Base-by-base conservation (phyloP, 2,113 vertebrate species). In the Pontoporia blainvillei region DNA sequence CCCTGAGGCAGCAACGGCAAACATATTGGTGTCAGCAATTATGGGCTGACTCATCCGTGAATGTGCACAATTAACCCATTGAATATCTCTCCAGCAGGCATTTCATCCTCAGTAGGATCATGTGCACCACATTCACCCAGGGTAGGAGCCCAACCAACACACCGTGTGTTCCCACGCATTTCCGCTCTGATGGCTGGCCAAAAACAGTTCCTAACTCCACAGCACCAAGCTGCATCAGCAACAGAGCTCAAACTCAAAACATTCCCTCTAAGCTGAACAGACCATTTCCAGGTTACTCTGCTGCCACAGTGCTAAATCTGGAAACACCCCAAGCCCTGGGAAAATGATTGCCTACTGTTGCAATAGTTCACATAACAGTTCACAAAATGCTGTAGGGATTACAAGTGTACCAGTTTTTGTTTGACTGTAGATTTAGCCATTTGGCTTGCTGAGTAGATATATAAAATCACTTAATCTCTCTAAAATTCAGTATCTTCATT, bases 21-120 rank as follows among this genome's bases (percentile, higher is more conserved):
- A 81, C 92, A 79, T 36, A 92, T n/a, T 86, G 93, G 31, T 95
- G 34, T 93, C 96, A 94, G 96, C 85, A 84, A 93, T 96, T 90
- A 92, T 8, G 14, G 67, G 67, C 54, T 91, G 94, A 94, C 90
- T 97, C 93, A 95, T 62, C 61, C 2, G 8, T 93, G 72, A 91
- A 81, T 1, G 2, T 25, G 78, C 57, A 39, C 76, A 36, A 84
- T 93, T 95, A 96, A 97, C 91, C 95, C 91, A 71, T 25, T 49
- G 64, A 86, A 12, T 76, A 66, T 78, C 86, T 73, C 92, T 73
- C 41, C 0, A 8, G 36, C 39, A 39, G 73, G 76, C 44, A 0
- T 62, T 91, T 64, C 72, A 39, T 52, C 94, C 85, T 91, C 61
- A 0, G 64, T 54, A 57, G 82, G 78, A 94, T 86, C 95, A 96